These are phyloP conservation scores for Actinopyga echinites DNA, from an alignment of 53 echinoderm and acorn worm genomes.

Conservation along the genomic window DNA sequence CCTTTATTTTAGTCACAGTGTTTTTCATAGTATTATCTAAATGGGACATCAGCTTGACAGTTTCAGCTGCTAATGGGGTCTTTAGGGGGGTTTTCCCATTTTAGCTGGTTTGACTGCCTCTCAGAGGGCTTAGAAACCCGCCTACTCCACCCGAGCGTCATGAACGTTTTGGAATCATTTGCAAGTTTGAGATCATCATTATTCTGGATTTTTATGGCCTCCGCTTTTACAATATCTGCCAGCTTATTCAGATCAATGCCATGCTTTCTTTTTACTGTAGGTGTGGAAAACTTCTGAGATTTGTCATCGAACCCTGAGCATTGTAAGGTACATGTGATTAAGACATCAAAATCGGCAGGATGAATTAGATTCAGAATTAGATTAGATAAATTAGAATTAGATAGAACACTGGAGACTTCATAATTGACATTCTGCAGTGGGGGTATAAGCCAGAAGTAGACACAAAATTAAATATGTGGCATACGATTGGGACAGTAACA, in stretches of 20 bases:
- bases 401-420: too few species aligned
- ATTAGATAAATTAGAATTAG: too few species aligned
- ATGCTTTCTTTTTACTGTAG: conserved; percentile 45
- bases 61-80: conserved; percentile 33
- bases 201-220: conserved; percentile 13
- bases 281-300: conserved; percentile 1
- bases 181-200: not conserved
- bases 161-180: conserved; percentile 34
- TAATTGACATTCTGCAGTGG: too few species aligned
- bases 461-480: conserved; percentile 1
- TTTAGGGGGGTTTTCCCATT: conserved; percentile 14
- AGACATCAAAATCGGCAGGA: conserved; percentile 35
- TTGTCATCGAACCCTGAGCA: conserved; percentile 43
- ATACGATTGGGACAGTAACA: not conserved
- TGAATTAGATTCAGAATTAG: conserved; percentile 1
- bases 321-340: conserved; percentile 34
- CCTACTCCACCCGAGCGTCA: conserved; percentile 41
- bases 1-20: not conserved
- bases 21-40: not conserved
- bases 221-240: conserved; percentile 36
- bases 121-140: conserved; percentile 30
- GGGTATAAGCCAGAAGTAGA: not conserved
- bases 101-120: not conserved
- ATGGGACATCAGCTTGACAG: conserved; percentile 5
- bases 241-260: conserved; percentile 32